Evolutionary conservation across 2,797 vertebrate genomes (phyloP), one percentile per base, ranked within the genome.

Genomic region (Gorsachius magnificus): DNA sequence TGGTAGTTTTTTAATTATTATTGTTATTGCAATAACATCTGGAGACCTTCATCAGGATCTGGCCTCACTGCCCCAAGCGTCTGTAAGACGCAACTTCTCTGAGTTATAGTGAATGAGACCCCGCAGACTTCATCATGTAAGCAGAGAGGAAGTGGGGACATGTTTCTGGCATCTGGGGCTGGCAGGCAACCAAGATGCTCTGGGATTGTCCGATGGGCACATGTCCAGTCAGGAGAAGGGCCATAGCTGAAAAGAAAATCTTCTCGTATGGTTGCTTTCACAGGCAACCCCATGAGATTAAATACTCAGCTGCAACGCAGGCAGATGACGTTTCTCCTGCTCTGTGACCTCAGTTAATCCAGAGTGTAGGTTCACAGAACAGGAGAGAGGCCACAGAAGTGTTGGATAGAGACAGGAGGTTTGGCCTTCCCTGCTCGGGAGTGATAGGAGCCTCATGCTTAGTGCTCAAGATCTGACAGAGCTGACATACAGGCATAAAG

Each of bases 81-180:
- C 5, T 33, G 57, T 38, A 91, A 93, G 80, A 93, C 0, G 0
- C 60, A 56, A n/a, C 56, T 74, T 89, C 48, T n/a, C 38, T 25
- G 77, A 20, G 13, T 36, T 70, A 12, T 0, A 46, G 77, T 4
- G 20, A 92, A 93, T 33, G 38, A 92, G 93, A 93, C 77, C 83
- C 95, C 0, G 3, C 81, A 96, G 92, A 82, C 63, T 92, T 82
- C 81, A 83, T 83, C 8, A 1, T 10, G 43, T 21, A 82, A 93
- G 45, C 16, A 48, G 56, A 90, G 86, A 94, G 95, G 95, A 95
- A 95, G 72, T 38, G 60, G 88, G 95, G 95, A 96, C 92, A 84
- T 89, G 83, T 71, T 93, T 96, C 83, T 95, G 95, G 95, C 90
- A 95, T 92, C 84, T 94, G 81, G 43, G 78, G 71, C 60, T 96